Conservation (phyloP, 2,113 vertebrate genomes). For the Leuciscus idus region DNA sequence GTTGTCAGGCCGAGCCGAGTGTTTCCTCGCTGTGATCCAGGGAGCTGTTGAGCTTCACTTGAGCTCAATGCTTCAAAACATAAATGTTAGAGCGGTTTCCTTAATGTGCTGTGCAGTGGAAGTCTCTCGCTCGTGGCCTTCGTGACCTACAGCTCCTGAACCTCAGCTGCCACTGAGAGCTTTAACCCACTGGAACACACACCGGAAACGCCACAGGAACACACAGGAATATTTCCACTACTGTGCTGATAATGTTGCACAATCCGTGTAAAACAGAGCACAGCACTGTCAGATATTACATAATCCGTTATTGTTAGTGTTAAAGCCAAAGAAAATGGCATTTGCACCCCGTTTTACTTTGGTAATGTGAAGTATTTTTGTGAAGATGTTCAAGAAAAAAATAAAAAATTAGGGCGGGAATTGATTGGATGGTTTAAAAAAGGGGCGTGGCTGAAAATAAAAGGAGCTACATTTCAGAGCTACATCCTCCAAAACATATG, state of each 20-base stretch:
- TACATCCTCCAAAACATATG: not conserved
- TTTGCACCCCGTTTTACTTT: not conserved
- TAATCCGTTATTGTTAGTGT: not conserved
- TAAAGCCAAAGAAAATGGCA: not conserved
- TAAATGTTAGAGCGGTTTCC: conserved; percentile 70
- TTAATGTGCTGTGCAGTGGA: conserved; percentile 73
- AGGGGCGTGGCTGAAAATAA: not conserved
- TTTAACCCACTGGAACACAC: conserved; percentile 55
- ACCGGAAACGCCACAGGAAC: conserved; percentile 30
- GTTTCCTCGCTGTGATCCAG: conserved; percentile 51
- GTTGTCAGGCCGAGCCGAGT: not conserved
- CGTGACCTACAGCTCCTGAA: conserved; percentile 63
- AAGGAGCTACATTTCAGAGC: not conserved
- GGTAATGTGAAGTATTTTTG: not conserved
- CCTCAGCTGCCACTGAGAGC: conserved; percentile 46
- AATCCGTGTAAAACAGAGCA: not conserved
- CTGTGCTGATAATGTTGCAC: not conserved
- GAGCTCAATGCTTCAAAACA: conserved; percentile 74
- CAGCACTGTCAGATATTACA: not conserved
- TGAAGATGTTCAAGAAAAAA: not conserved
- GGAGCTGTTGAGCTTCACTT: conserved; percentile 69
- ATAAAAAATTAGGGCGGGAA: not conserved
- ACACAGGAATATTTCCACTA: conserved; percentile 1
- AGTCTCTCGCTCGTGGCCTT: conserved; percentile 60
- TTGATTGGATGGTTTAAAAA: not conserved